Base-by-base conservation (phyloP, 2,113 vertebrate genomes). In the Trichomycterus rosablanca region DNA sequence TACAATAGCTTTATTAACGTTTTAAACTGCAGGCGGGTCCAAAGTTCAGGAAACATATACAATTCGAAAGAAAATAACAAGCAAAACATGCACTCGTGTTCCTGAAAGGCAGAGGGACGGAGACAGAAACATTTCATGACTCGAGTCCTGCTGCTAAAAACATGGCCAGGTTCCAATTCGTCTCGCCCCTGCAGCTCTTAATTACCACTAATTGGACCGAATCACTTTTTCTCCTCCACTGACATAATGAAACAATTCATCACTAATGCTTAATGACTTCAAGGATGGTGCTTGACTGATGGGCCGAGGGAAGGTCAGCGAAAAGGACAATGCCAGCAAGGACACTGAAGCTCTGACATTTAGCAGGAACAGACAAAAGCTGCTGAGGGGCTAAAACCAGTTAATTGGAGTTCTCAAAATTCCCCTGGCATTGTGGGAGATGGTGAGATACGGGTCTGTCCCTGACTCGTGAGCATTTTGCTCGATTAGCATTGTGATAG, bases 241-340 rank as follows among this genome's bases (percentile, higher is more conserved):
- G 67, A 78, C 76, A 80, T 84, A 85, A 86, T 87, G 83, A 76
- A 84, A 80, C 76, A 79, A 84, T 87, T 84, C 80, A 86, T 86
- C 82, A 84, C 83, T 82, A 83, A 78, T 75, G 78, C 81, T 81
- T 86, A 84, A 87, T 84, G 85, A 86, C 81, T 78, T 83, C 73
- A 68, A 43, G 56, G 66, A 68, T 49, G 53, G 59, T 48, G 76
- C 80, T 67, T 66, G 73, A 74, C 75, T 80, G 85, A 76, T 81
- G 80, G 76, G 52, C 52, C 32, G 51, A 66, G 75, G 66, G 80
- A 85, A 84, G 81, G 83, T 84, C 82, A 80, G 62, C 56, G 63
- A 50, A 71, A 75, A 81, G 62, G 62, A 63, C 64, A 43, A 11
- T 30, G 15, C 19, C 53, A 39, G 51, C 49, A 39, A 63, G 70